Base-by-base conservation (phyloP, 1,140 invertebrate species). In the Lasioglossum albipes region DNA sequence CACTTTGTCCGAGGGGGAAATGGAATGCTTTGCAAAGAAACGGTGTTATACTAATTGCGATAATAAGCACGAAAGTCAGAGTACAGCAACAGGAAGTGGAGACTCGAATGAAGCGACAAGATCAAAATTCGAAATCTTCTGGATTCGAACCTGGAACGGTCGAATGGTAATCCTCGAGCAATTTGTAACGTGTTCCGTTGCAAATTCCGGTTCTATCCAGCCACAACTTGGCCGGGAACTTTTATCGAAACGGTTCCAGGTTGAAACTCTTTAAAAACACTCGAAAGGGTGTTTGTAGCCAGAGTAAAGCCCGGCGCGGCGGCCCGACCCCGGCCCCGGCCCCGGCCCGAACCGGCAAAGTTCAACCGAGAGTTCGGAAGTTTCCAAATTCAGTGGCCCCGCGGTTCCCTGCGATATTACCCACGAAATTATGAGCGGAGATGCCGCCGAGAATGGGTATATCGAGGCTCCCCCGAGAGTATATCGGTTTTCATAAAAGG, bases 391-490 rank as follows among this genome's bases (percentile, higher is more conserved):
- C 65, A 64, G 49, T 36, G 62, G 62, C 65, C 45, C 10, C 45
- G 27, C 42, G 20, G 67, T 49, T 68, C 70, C 13, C 68, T 20
- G 66, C 73, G 65, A 81, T 81, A 81, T 81, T 77, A 77, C 79
- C 42, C 69, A 65, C 45, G 67, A 71, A 81, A 81, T 81, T 81
- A 76, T 77, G 73, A 62, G 65, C 77, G 27, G 65, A 69, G 57
- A 81, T 62, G 73, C 72, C 12, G 73, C 18, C n/a, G 73, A 52
- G 66, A 45, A 79, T 67, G 54, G 54, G 41, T 45, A 54, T 67
- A 80, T 75, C 72, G 71, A 62, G 31, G 18, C 52, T 54, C 36
- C 42, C n/a, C 0, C 9, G 62, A 36, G 42, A 59, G 54, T 61
- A 27, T 75, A 80, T 80, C 54, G 65, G 54, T 74, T 75, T 52